Evolutionary conservation across 1,140 invertebrate genomes (phyloP).

Genomic region (Anthonomus grandis): DNA sequence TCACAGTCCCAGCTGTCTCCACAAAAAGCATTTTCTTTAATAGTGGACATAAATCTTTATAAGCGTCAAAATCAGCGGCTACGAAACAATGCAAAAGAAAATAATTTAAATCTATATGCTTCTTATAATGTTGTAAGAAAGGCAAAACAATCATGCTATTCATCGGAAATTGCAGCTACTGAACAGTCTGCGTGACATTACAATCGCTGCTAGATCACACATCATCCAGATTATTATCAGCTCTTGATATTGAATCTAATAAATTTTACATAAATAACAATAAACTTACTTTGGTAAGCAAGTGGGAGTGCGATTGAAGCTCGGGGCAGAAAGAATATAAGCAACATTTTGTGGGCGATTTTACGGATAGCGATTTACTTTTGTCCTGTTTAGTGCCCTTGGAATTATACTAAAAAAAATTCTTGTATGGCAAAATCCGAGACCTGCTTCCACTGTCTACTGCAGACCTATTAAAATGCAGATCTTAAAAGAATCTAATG

Average conservation of each 20-base stretch:
- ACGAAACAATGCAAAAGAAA: constrained; percentile 7
- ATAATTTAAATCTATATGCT: constrained; percentile 1
- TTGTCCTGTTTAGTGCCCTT: constrained; percentile 10
- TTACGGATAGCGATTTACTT: constrained; percentile 9
- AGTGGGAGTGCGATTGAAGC: too few species aligned
- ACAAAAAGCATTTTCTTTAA: background rate
- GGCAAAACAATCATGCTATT: background rate
- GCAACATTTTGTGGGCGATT: constrained; percentile 6
- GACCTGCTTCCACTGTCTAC: constrained; percentile 2
- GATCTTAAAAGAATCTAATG: constrained; percentile 9
- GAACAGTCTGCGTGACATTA: constrained; percentile 10
- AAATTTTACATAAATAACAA: constrained; percentile 2
- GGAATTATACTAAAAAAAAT: constrained; percentile 8
- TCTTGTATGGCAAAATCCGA: constrained; percentile 1
- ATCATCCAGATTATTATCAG: constrained; percentile 1
- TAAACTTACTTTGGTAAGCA: background rate
- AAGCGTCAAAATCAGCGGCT: constrained; percentile 1
- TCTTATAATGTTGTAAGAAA: constrained; percentile 4
- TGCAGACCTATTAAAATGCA: constrained; percentile 13
- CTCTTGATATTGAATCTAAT: constrained; percentile 1
- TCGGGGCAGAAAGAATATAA: constrained; percentile 3
- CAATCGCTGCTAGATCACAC: constrained; percentile 4
- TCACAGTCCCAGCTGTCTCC: background rate
- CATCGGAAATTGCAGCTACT: constrained; percentile 1
- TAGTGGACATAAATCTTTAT: constrained; percentile 4